A percentile compares a stretch with the other conserved stretches of the same genome.
Conservation (phyloP, 2,113 vertebrate species). For the Lophura nycthemera region DNA sequence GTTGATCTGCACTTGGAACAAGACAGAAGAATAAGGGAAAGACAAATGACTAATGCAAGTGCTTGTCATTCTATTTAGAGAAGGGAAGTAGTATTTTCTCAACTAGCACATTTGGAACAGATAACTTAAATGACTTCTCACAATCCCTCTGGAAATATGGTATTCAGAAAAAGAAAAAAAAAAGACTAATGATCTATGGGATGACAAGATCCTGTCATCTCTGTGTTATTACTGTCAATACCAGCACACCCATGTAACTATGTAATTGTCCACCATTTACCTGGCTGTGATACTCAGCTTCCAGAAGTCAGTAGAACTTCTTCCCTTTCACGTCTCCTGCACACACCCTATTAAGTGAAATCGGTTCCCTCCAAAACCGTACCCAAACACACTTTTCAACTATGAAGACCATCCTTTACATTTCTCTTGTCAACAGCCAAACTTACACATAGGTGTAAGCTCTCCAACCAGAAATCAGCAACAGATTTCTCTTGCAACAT, state of each 20-base stretch:
- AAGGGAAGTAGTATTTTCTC: not conserved
- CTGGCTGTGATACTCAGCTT: rapidly evolving
- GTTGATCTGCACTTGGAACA: not conserved
- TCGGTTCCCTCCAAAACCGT: not conserved
- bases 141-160: not conserved
- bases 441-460: not conserved
- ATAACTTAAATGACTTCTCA: not conserved
- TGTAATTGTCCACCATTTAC: not conserved
- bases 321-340: not conserved
- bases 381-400: not conserved
- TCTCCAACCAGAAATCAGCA: not conserved
- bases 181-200: not conserved
- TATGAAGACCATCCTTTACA: not conserved
- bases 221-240: not conserved
- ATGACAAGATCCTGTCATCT: not conserved
- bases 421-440: not conserved
- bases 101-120: not conserved
- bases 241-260: not conserved
- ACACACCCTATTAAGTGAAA: not conserved
- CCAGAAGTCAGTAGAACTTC: not conserved
- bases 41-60: not conserved
- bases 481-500: not conserved
- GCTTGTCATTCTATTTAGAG: not conserved
- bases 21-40: not conserved
- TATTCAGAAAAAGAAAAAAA: not conserved